These are phyloP conservation scores for Brachionus koreanus DNA, from an alignment of 1,140 invertebrate species.

Conservation along the genomic window DNA sequence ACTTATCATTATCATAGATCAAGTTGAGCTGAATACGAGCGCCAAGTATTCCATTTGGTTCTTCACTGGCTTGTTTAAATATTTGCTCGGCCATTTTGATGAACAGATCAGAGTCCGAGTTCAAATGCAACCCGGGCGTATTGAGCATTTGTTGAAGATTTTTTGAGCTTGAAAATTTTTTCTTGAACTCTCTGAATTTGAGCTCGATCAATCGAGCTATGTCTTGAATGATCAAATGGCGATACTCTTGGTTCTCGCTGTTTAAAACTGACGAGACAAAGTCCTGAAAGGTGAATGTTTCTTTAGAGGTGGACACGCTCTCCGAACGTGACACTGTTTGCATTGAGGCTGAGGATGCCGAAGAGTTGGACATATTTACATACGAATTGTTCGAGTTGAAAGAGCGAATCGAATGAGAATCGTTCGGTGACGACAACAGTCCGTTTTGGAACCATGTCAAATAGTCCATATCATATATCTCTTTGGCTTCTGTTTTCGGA, in stretches of 20 bases:
- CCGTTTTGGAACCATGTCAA: not conserved
- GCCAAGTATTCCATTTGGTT: slow-evolving; percentile 35
- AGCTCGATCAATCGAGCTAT: slow-evolving; percentile 41
- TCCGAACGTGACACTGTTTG: not conserved
- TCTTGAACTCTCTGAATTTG: slow-evolving; percentile 39
- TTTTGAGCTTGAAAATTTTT: not conserved
- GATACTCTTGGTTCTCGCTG: slow-evolving; percentile 12
- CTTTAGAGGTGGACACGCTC: not conserved
- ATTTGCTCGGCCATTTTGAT: slow-evolving; percentile 1
- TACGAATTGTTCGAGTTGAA: not conserved
- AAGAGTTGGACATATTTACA: not conserved
- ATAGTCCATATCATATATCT: slow-evolving; percentile 25
- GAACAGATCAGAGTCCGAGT: slow-evolving; percentile 29
- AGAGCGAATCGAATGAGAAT: not conserved
- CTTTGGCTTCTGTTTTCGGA: slow-evolving; percentile 11
- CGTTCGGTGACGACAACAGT: not conserved
- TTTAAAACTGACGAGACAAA: slow-evolving; percentile 40
- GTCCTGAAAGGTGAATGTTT: slow-evolving; percentile 35
- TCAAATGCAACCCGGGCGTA: not conserved
- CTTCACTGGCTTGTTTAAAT: slow-evolving; percentile 28
- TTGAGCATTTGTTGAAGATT: not conserved
- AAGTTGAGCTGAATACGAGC: slow-evolving; percentile 9
- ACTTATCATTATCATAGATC: not conserved
- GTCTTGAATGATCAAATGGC: not conserved
- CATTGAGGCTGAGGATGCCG: not conserved